Evolutionary conservation across 2,113 vertebrate genomes (phyloP), one percentile per base, ranked within the genome.

Genomic region (Rutilus rutilus): DNA sequence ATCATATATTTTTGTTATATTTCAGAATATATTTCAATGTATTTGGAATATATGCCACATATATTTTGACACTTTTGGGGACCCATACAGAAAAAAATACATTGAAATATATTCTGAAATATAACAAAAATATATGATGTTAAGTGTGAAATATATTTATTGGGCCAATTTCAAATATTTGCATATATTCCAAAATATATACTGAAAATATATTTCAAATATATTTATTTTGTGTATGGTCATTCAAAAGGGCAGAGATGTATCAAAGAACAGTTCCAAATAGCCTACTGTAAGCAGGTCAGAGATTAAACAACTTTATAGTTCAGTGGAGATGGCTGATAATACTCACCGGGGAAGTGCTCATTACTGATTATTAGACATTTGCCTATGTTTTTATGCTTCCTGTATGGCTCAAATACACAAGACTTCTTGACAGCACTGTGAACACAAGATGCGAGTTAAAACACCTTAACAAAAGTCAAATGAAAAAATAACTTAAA

Each of bases 331-430:
- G n/a, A n/a, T n/a, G 65, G 17, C 15, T 80, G 23, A 42, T 59
- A 17, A 78, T 14, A 65, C 67, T 83, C 50, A 83, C 81, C 78
- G 27, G 11, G 12, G 33, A 83, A 83, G 50, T 54, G 27, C 25
- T 83, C 81, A 59, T 83, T 83, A 12, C 67, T 83, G 81, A 73
- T 83, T 67, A 83, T 71, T 2, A 83, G 45, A 59, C 81, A 83
- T 59, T 73, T 54, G 30, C 81, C 81, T 4, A 27, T 59, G 47
- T 73, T n/a, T 57, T 73, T 83, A n/a, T 42, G 11, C 21, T 27
- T 83, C 47, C 25, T 33, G 25, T 83, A 83, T 5, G 81, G 50
- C 50, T 71, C 81, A 57, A 73, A 71, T 12, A 25, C 50, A 73
- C 47, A 73, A 6, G 19, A 12, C 27, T 69, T 36, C 27, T 27